Conservation (phyloP, 35 echinoderm and acorn worm genomes). For the Amphiura filiformis region DNA sequence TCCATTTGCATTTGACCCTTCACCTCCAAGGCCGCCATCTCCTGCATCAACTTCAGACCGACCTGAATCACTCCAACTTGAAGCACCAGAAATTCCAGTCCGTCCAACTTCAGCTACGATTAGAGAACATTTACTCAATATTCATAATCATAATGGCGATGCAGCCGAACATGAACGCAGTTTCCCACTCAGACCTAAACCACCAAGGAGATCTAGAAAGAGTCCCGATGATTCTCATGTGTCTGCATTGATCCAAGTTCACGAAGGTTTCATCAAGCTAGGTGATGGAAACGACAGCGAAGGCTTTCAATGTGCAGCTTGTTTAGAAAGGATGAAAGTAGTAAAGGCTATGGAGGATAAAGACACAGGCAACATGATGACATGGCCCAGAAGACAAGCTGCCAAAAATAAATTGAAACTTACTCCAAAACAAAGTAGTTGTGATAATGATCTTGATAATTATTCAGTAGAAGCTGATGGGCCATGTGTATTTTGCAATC, state of each 20-base stretch:
- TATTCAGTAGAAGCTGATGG: slow-evolving; percentile 8
- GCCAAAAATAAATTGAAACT: not conserved
- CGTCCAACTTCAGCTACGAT: slow-evolving; percentile 51
- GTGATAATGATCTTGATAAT: not conserved
- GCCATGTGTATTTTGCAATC: slow-evolving; percentile 8
- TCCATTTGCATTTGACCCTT: slow-evolving; percentile 14
- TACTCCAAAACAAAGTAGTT: slow-evolving; percentile 21
- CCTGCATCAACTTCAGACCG: not conserved
- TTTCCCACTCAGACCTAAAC: slow-evolving; percentile 3
- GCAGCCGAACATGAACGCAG: not conserved
- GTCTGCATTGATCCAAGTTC: slow-evolving; percentile 26
- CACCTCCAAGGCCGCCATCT: not conserved
- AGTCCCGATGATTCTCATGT: slow-evolving; percentile 29
- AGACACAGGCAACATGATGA: not conserved
- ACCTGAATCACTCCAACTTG: slow-evolving; percentile 29
- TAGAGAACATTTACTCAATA: slow-evolving; percentile 42
- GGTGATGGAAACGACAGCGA: not conserved
- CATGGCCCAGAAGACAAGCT: slow-evolving; percentile 15
- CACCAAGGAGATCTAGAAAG: slow-evolving; percentile 7
- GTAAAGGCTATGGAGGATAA: slow-evolving; percentile 2
- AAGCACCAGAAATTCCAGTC: slow-evolving; percentile 43
- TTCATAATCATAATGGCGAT: not conserved
- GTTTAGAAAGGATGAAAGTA: slow-evolving; percentile 16
- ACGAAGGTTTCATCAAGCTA: slow-evolving; percentile 28
- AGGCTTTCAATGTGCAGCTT: slow-evolving; percentile 21